Evolutionary conservation across 2,113 vertebrate genomes (phyloP).

Genomic region (Sylvicapra grimmia): DNA sequence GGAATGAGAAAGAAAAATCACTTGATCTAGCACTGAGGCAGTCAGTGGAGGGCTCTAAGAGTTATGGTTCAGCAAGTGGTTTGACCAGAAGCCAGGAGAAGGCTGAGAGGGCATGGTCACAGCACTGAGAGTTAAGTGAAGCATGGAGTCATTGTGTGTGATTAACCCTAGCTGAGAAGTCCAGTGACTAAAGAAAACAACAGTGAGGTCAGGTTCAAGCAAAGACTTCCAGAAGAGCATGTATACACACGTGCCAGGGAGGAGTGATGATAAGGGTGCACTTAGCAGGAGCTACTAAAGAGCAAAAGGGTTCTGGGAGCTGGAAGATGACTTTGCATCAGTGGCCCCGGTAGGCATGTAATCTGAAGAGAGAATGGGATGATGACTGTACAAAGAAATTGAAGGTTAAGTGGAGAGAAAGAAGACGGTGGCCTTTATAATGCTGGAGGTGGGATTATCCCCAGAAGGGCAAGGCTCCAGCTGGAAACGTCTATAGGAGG

Average conservation of each 20-base stretch:
- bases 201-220: not conserved
- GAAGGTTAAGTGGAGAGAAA: not conserved
- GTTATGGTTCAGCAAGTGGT: not conserved
- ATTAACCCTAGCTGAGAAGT: not conserved
- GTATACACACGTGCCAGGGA: rapidly evolving
- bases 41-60: not conserved
- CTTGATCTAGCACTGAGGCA: not conserved
- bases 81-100: not conserved
- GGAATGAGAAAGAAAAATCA: not conserved
- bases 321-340: not conserved
- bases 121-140: not conserved
- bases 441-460: not conserved
- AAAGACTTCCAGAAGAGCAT: not conserved
- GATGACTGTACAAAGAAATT: not conserved
- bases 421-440: not conserved
- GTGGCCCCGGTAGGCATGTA: not conserved
- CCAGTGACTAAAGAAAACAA: not conserved
- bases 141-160: not conserved
- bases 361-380: not conserved
- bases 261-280: not conserved
- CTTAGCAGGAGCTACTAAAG: not conserved
- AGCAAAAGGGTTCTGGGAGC: not conserved
- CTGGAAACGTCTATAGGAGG: not conserved
- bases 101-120: not conserved
- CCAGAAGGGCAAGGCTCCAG: not conserved